Evolutionary conservation across 1,140 invertebrate species (phyloP), one percentile per base, ranked within the genome.

Genomic region (Tetragnatha versicolor): DNA sequence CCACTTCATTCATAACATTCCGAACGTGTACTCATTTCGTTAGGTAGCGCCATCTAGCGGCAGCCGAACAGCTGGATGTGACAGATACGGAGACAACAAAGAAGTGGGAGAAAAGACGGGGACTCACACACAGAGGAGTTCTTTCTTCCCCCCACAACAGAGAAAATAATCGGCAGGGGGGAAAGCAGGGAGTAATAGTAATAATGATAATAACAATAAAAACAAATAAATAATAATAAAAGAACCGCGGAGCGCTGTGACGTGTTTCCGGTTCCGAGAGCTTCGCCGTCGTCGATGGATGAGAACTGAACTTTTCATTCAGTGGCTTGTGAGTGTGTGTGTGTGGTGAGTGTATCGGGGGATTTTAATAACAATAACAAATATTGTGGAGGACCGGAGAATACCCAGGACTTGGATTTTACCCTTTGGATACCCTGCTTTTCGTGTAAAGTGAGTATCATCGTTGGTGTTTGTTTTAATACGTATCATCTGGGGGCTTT

Each of bases 71-170:
- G 63, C 63, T 68, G 63, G 27, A 68, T 7, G 49, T 68, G 63
- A 68, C 63, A 68, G 63, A 45, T 68, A 68, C 63, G 47, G 47
- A 68, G 63, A 68, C 63, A 68, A 68, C 63, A 68, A 68, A 68
- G 63, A 68, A 58, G 31, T 12, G 27, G 39, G 20, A 33, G 14
- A 42, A 63, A 10, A 10, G n/a, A 33, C 37, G 55, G 10, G 12
- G 55, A 31, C 10, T 31, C 33, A 31, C 17, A 20, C 37, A 22
- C 10, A 51, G 9, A 31, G n/a, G 55, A 63, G 22, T 22, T 63
- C 42, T 12, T 45, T n/a, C n/a, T 45, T n/a, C n/a, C n/a, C n/a
- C n/a, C n/a, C n/a, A n/a, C n/a, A n/a, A n/a, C n/a, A n/a, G n/a
- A n/a, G n/a, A n/a, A n/a, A n/a, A n/a, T n/a, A n/a, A n/a, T n/a